These are phyloP conservation scores for Eolophus roseicapilla DNA, from an alignment of 2,113 vertebrate species.

Conservation along the genomic window DNA sequence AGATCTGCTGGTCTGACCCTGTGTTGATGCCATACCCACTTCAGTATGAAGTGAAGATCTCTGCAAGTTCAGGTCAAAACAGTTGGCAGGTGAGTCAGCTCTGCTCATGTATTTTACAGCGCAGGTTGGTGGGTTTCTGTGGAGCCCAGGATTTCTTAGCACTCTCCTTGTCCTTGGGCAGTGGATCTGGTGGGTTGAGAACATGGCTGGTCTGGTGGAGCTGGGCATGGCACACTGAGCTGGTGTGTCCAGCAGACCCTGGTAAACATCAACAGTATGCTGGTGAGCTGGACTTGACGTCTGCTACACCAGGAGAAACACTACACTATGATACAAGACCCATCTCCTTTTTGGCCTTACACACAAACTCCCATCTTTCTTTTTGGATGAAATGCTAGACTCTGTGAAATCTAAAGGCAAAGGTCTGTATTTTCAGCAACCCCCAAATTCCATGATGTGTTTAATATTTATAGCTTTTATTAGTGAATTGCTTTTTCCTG, in stretches of 20 bases:
- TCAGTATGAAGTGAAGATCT: slow-evolving; percentile 82
- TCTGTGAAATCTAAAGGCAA: not conserved
- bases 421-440: not conserved
- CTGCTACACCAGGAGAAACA: not conserved
- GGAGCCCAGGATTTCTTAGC: not conserved
- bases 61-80: slow-evolving; percentile 42
- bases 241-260: not conserved
- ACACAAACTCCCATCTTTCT: not conserved
- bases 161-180: not conserved
- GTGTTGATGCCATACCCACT: slow-evolving; percentile 43
- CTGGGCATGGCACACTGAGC: not conserved
- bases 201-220: rapidly evolving
- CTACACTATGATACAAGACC: not conserved
- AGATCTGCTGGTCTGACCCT: slow-evolving; percentile 79
- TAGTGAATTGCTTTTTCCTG: not conserved
- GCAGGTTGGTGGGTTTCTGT: not conserved
- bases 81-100: slow-evolving; percentile 60
- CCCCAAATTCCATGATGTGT: not conserved
- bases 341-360: not conserved
- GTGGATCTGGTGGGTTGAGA: not conserved
- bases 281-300: not conserved
- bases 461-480: not conserved
- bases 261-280: not conserved
- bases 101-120: not conserved
- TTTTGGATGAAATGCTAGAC: not conserved